Base-by-base conservation (phyloP, 2,888 invertebrate species). In the Limulus polyphemus region DNA sequence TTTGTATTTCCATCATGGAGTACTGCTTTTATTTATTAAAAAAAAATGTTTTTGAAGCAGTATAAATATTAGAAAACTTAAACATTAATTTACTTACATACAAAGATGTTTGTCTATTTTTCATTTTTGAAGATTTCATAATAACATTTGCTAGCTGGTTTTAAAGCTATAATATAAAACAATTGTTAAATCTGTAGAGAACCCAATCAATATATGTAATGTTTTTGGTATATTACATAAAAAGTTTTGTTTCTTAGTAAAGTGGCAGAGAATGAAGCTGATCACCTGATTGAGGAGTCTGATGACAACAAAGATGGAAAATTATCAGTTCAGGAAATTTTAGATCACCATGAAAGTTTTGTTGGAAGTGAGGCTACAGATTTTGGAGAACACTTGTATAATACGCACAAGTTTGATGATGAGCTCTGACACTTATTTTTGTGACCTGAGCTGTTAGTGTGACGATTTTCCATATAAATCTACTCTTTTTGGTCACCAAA, bases 351-450 rank as follows among this genome's bases (percentile, higher is more conserved):
- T 75, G 87, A 90, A 68, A 83, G 84, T 59, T 95, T 95, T 79
- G 94, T 94, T 7, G 93, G 94, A 59, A 90, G 90, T 74, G 92
- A 94, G 79, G 91, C 87, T 10, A 88, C 91, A 0, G 89, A 90
- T 78, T 89, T 88, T 77, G 91, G 90, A 13, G 85, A 88, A 73
- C 88, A 90, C 75, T 79, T 90, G 64, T 83, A 88, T 70, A 87
- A 88, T 68, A 85, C 88, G 59, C 85, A 88, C 72, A 80, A 81
- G 65, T 86, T 90, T 71, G 79, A 82, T 62, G 92, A 92, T 73
- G 92, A 92, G 75, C 82, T 92, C 68, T 88, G 80, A 81, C 32
- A 32, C 32, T 5, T 32, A 32, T 7, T 5, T 32, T 32, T 7
- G 1, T 32, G 1, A 32, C 7, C 32, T 32, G 32, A 32, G 7